Percentiles rank a stretch among this genome's conserved stretches.
Evolutionary conservation across 2,797 vertebrate genomes (phyloP).

Genomic region (Protosalanx chinensis): DNA sequence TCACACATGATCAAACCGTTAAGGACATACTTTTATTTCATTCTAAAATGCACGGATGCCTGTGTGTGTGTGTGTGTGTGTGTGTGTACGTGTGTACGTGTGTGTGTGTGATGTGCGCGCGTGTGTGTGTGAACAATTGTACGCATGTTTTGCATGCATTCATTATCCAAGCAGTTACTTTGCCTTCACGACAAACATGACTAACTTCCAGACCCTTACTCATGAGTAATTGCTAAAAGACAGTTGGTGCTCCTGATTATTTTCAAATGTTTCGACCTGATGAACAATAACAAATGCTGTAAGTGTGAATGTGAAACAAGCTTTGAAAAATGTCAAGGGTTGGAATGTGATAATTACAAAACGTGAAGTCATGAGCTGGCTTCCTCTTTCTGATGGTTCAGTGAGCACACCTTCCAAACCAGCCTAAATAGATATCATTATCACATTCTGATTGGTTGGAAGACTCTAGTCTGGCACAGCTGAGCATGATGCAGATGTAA

Average conservation of each 20-base stretch:
- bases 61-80: conserved; percentile 9
- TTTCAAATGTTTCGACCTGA: conserved; percentile 1
- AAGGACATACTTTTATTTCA: conserved; percentile 60
- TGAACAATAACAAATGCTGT: background rate
- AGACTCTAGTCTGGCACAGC: background rate
- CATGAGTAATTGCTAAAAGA: conserved; percentile 33
- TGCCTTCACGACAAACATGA: conserved; percentile 43
- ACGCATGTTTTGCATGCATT: conserved; percentile 17
- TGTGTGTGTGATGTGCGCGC: conserved; percentile 16
- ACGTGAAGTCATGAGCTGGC: background rate
- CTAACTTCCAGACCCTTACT: conserved; percentile 48
- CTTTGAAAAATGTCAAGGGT: background rate
- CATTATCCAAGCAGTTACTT: conserved; percentile 27
- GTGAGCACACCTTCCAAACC: background rate
- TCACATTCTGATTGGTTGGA: background rate
- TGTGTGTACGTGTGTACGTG: conserved; percentile 11
- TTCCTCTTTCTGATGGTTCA: background rate
- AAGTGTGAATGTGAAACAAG: background rate
- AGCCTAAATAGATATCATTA: background rate
- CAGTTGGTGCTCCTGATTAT: conserved; percentile 20
- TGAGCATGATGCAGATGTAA: background rate
- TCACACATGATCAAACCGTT: conserved; percentile 87
- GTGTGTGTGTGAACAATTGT: conserved; percentile 11
- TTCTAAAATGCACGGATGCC: conserved; percentile 24
- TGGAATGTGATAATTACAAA: conserved; percentile 3